These are phyloP conservation scores for Nannoperca obscura DNA, from an alignment of 2,797 vertebrate genomes.

Conservation along the genomic window DNA sequence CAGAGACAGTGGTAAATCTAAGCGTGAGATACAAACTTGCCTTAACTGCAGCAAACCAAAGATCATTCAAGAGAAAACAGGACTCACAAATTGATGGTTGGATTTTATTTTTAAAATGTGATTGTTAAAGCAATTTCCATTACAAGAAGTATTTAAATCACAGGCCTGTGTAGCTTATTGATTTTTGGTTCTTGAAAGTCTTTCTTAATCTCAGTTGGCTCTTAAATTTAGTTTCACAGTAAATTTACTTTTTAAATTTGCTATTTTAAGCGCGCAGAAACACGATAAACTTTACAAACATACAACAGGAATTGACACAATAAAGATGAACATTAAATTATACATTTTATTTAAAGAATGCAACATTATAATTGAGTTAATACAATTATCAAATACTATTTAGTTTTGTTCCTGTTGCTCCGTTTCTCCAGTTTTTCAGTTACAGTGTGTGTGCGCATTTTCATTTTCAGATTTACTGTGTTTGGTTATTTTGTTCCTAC, in stretches of 20 bases:
- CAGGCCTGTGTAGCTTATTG: neutral
- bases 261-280: neutral
- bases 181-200: neutral
- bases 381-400: neutral
- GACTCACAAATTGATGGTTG: neutral
- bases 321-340: neutral
- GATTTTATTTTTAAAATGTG: neutral
- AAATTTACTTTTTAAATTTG: neutral
- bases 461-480: neutral
- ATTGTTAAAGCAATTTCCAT: neutral
- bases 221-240: neutral
- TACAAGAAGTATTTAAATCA: neutral
- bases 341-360: too few relatives aligned
- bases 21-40: neutral
- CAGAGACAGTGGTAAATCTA: neutral
- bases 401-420: neutral
- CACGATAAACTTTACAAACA: neutral
- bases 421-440: neutral
- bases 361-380: neutral
- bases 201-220: neutral
- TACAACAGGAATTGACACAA: neutral
- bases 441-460: neutral
- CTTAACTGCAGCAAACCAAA: neutral
- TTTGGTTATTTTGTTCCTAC: neutral
- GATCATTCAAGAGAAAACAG: neutral